phyloP scores from a whole-genome alignment of 2,113 vertebrate species.

The Sitta europaea region DNA sequence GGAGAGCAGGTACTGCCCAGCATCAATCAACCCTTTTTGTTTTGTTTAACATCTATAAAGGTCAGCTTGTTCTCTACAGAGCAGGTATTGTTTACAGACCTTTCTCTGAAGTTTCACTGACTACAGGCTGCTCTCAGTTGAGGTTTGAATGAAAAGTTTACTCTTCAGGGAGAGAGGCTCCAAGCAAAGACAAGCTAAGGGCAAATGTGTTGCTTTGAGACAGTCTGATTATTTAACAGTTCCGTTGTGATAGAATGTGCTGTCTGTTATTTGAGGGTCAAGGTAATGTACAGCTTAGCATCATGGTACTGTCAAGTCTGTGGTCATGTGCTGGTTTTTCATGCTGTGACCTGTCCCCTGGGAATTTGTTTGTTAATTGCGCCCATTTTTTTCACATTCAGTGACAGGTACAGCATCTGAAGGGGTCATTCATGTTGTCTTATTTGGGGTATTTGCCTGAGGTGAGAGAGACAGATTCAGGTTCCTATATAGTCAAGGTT shows the following conservation, averaged over 20 bases:
- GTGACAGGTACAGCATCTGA: not conserved
- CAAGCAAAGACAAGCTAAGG: not conserved
- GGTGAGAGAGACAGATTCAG: not conserved
- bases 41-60: constrained; percentile 48
- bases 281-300: not conserved
- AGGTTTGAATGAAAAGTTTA: constrained; percentile 33
- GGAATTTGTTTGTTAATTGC: not conserved
- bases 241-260: not conserved
- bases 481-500: not conserved
- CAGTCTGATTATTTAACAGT: not conserved
- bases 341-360: not conserved
- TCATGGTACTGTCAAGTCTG: not conserved
- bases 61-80: constrained; percentile 53
- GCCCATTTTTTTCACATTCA: not conserved
- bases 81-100: constrained; percentile 55
- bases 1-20: not conserved
- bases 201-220: not conserved
- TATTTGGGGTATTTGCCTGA: not conserved
- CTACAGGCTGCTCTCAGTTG: not conserved
- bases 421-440: not conserved
- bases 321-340: not conserved
- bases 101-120: constrained; percentile 25
- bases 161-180: not conserved
- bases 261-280: not conserved
- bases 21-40: constrained; percentile 54